Base-by-base conservation (phyloP, 2,888 invertebrate species). In the Pediacus dermestoides region DNA sequence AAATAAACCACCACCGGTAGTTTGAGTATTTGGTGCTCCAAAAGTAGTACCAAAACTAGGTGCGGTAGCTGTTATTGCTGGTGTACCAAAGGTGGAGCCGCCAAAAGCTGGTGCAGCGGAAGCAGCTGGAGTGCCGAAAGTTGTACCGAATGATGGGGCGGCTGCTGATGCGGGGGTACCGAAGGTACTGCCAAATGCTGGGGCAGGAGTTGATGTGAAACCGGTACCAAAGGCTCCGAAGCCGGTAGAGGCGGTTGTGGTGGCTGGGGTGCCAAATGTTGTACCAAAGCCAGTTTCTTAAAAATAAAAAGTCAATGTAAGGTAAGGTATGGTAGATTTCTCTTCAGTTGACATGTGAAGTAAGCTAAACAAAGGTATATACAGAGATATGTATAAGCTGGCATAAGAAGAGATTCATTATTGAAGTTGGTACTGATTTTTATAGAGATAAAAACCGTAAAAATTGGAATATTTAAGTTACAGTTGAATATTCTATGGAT, bases 231-330 rank as follows among this genome's bases (percentile, higher is more conserved):
- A 53, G 53, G 72, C 58, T 33, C 46, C 34, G 3, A 48, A 28
- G 7, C 70, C 70, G n/a, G 71, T 62, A 14, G 39, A 41, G 4
- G 48, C 36, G 2, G 50, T 23, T 31, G 49, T 50, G 3, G 63
- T 40, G 7, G 45, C 41, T 3, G 45, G 27, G 6, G 52, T 12
- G 1, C 66, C 57, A 15, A 68, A 63, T 2, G 68, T 49, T 7
- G 55, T 50, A 23, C 63, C 64, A 50, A 75, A 75, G 15, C 69
- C 73, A 40, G 72, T 68, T 46, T 64, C 62, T 66, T 41, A 26
- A 58, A 50, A 43, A 30, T 35, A 39, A 18, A 28, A 40, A 38
- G 4, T 14, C 13, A 4, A 13, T 4, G 12, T 33, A 26, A 22
- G 9, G 31, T 22, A 35, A 33, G 28, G n/a, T n/a, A n/a, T n/a